phyloP scores from a whole-genome alignment of 2,113 vertebrate genomes.

The Triplophysa tibetana region DNA sequence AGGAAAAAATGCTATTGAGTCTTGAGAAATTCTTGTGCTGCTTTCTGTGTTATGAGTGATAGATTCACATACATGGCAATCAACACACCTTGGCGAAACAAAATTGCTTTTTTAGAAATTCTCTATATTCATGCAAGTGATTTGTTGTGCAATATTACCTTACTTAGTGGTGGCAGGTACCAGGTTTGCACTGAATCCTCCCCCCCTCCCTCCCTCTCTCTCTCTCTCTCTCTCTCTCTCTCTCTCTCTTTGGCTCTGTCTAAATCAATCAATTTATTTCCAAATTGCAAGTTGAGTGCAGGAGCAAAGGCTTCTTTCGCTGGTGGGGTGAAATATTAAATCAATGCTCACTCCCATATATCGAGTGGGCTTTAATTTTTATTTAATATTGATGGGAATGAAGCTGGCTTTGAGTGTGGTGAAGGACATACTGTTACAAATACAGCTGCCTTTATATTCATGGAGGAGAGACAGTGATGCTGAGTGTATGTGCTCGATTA shows the following conservation, averaged over 20 bases:
- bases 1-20: slow-evolving; percentile 76
- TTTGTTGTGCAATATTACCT: slow-evolving; percentile 84
- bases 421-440: slow-evolving; percentile 76
- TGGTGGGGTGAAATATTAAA: slow-evolving; percentile 77
- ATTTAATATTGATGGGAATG: slow-evolving; percentile 77
- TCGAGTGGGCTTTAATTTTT: slow-evolving; percentile 77
- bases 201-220: slow-evolving; percentile 42
- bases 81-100: slow-evolving; percentile 75
- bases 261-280: slow-evolving; percentile 85
- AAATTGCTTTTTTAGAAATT: slow-evolving; percentile 81
- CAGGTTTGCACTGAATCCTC: slow-evolving; percentile 69
- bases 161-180: slow-evolving; percentile 68
- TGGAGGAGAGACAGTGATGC: slow-evolving; percentile 67
- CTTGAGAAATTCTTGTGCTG: slow-evolving; percentile 69
- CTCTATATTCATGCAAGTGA: slow-evolving; percentile 80
- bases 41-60: slow-evolving; percentile 69
- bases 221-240: slow-evolving; percentile 40
- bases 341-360: slow-evolving; percentile 76
- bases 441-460: slow-evolving; percentile 69
- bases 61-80: slow-evolving; percentile 79
- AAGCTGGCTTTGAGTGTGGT: slow-evolving; percentile 72
- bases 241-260: slow-evolving; percentile 66
- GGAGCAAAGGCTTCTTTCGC: slow-evolving; percentile 71
- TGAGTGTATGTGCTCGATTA: slow-evolving; percentile 72
- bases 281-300: slow-evolving; percentile 82